Evolutionary conservation across 2,113 vertebrate genomes (phyloP), one percentile per base, ranked within the genome.

Genomic region (Myocastor coypus): DNA sequence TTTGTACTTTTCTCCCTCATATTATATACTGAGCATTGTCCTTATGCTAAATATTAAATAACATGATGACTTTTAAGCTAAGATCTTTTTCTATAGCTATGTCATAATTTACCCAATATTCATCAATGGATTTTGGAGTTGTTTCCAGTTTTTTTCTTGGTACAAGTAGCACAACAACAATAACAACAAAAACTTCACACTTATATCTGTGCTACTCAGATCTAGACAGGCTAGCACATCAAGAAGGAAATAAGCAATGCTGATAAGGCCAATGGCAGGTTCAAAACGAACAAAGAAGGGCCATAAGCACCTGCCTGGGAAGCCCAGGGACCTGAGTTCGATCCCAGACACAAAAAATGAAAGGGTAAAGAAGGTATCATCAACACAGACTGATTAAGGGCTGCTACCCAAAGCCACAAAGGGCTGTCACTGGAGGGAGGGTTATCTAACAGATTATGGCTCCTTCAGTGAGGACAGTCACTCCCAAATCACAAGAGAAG

Each of bases 1-100:
- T 88, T 95, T 73, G 61, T 73, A 73, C 17, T 28, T 84, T 66
- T 71, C 55, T 88, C 80, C 77, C 19, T 59, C 75, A 24, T 12
- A 85, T 71, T 93, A 87, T 59, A 82, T 87, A 86, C 24, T 89
- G 19, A 91, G 40, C 46, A 87, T 68, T 73, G 63, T 84, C 8
- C 46, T 64, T 37, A 55, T 3, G 85, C 52, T 91, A 87, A 92
- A 78, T 95, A 59, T 95, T 90, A 82, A 85, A 81, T 61, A 92
- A 64, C 2, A 87, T 77, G 9, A 81, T 77, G 9, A 81, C 37
- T 96, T 94, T 92, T 73, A 82, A 46, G 94, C 30, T 69, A 77
- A 75, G 1, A 86, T 13, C 24, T 89, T 85, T 59, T 63, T 24
- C 80, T 42, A 30, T 87, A 55, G 82, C 61, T n/a, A 81, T 64